Conservation (phyloP, 2,113 vertebrate species). For the Rhabdornis inornatus region DNA sequence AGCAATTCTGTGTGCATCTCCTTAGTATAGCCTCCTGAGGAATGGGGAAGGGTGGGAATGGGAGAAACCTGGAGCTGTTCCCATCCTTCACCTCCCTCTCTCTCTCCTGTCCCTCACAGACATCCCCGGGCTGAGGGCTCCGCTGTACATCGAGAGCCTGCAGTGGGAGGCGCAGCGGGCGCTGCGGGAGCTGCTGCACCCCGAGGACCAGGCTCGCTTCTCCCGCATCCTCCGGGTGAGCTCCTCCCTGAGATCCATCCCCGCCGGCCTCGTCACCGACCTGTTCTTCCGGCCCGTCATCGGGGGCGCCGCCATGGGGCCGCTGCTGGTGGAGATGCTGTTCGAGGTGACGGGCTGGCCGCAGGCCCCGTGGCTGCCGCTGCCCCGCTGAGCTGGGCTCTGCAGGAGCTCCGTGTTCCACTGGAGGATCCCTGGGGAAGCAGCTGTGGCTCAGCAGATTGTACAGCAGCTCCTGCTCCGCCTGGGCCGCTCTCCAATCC, state of each 20-base stretch:
- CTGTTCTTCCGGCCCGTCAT: constrained; percentile 91
- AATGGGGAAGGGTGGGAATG: fast-evolving
- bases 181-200: constrained; percentile 80
- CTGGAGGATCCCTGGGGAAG: neutral
- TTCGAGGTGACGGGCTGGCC: constrained; percentile 37
- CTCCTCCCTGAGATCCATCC: constrained; percentile 80
- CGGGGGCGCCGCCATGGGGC: constrained; percentile 78
- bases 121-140: constrained; percentile 77
- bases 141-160: constrained; percentile 77
- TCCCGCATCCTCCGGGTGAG: constrained; percentile 77
- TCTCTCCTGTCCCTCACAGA: constrained; percentile 68
- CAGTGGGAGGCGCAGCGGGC: constrained; percentile 87
- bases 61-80: neutral
- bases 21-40: fast-evolving
- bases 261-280: constrained; percentile 78
- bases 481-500: fast-evolving
- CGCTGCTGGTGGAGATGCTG: constrained; percentile 85
- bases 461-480: neutral
- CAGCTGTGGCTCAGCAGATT: neutral
- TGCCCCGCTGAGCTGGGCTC: neutral
- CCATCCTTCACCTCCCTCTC: neutral
- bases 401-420: fast-evolving
- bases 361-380: neutral
- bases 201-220: constrained; percentile 75
- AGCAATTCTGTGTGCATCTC: fast-evolving